Base-by-base conservation (phyloP, 2,888 invertebrate species). In the Eupsilia transversa region DNA sequence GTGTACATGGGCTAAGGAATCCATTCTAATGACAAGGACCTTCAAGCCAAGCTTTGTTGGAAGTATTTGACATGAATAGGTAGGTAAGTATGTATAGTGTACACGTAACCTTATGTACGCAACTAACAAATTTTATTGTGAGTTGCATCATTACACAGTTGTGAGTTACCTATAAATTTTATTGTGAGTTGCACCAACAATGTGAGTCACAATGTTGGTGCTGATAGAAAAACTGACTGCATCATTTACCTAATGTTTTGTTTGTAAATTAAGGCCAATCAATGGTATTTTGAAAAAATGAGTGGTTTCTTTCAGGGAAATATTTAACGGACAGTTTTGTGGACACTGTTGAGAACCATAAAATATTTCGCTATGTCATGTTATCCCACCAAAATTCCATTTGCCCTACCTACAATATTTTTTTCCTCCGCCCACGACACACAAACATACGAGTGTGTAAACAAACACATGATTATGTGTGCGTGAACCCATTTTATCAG, bases 401-500 rank as follows among this genome's bases (percentile, higher is more conserved):
- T 80, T 43, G 27, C 63, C 78, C 69, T 70, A 70, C 78, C 72
- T 68, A 46, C 30, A 30, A 14, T 46, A 38, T 68, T 84, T 71
- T 46, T 83, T 83, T 70, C 41, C 81, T 69, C 86, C 87, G 85
- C 86, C 87, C 85, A 76, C 79, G 35, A 60, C 43, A 64, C 73
- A 71, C 72, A 38, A 54, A 30, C 52, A 70, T 46, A 74, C 23
- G 35, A 49, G 23, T 33, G 35, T 57, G 23, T 57, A 70, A 70
- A 68, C 49, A 64, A 61, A 77, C 17, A 52, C 46, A 49, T 64
- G 65, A 70, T 75, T 43, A 68, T 73, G 84, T 83, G 82, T 81
- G 80, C 14, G 83, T 87, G 66, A 77, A 75, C 87, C 81, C 79
- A 84, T 87, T 85, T 77, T 56, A 82, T 80, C 91, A 90, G 84